Base-by-base conservation (phyloP, 2,888 invertebrate genomes). In the Dicyrtoma fusca region DNA sequence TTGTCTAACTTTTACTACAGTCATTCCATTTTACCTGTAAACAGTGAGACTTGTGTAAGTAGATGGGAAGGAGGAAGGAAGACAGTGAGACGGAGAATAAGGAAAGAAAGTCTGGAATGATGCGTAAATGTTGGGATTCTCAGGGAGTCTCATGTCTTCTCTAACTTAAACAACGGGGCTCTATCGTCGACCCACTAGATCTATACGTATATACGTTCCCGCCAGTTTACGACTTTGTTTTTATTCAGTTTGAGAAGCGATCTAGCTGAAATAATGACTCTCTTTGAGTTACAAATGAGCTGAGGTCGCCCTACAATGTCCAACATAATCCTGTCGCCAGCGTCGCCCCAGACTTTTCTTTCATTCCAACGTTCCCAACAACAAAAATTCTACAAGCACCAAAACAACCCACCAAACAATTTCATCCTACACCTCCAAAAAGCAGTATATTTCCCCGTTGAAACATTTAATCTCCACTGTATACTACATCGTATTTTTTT, bases 191-290 rank as follows among this genome's bases (percentile, higher is more conserved):
- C n/a, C n/a, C n/a, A n/a, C 57, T 57, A 10, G 14, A 6, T 59
- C 14, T n/a, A 8, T 59, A 17, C 14, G 26, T 59, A 17, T 59
- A 13, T 4, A 14, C 4, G 63, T 45, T 68, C 42, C 23, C 68
- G 42, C 21, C 45, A 68, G 68, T 68, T 68, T 68, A 68, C 68
- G 68, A 68, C 68, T 68, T 68, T 68, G 68, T 68, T 68, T 68
- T 68, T 57, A 68, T 68, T 68, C 66, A 68, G 26, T 57, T 55
- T 13, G 26, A 23, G 57, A 17, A 57, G 57, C 57, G 44, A 57
- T 55, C 68, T 68, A 25, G 57, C 45, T 34, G 57, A 68, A 68
- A 57, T 68, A 68, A 68, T 68, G 68, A 55, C 34, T 57, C 55
- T 68, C 57, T 45, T 57, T 57, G 68, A 57, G 68, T 68, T 68